A percentile compares a stretch with the other conserved stretches of the same genome.
phyloP scores from a whole-genome alignment of 1,140 invertebrate species.

The Zaprionus lachaisei region DNA sequence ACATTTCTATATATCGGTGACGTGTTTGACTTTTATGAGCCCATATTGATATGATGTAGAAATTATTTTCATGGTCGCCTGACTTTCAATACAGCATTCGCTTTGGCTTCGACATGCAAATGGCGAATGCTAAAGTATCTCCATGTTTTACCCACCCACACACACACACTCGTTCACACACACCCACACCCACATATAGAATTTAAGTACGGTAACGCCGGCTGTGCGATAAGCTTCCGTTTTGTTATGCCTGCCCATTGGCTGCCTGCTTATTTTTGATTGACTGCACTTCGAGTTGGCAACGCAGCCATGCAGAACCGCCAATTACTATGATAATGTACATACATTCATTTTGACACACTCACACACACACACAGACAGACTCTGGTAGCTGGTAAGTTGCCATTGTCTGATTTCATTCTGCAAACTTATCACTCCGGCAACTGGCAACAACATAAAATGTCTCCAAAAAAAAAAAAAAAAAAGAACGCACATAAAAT shows the following conservation, averaged over 20 bases:
- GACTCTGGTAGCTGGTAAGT: slow-evolving; percentile 34
- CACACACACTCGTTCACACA: neutral
- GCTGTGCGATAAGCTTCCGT: slow-evolving; percentile 70
- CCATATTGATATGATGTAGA: slow-evolving; percentile 52
- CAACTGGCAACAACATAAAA: slow-evolving; percentile 38
- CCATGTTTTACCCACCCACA: neutral
- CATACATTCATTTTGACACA: slow-evolving; percentile 32
- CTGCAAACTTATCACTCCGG: slow-evolving; percentile 55
- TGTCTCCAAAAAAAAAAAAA: slow-evolving; percentile 28
- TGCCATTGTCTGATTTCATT: slow-evolving; percentile 67
- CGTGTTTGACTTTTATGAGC: slow-evolving; percentile 76
- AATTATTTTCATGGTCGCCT: slow-evolving; percentile 78
- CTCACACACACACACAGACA: slow-evolving; percentile 4
- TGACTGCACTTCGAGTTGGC: slow-evolving; percentile 64
- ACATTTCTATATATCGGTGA: slow-evolving; percentile 44
- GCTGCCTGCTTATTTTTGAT: slow-evolving; percentile 66
- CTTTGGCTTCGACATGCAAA: slow-evolving; percentile 56
- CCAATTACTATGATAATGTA: slow-evolving; percentile 55
- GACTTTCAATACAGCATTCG: slow-evolving; percentile 48
- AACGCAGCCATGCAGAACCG: slow-evolving; percentile 41
- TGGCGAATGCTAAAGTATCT: slow-evolving; percentile 17
- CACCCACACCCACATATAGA: neutral
- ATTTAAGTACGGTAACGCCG: slow-evolving; percentile 37
- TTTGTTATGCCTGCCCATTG: slow-evolving; percentile 57
- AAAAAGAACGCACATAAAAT: slow-evolving; percentile 43